Evolutionary conservation across 2,888 invertebrate species (phyloP).

Genomic region (Limenitis camilla): DNA sequence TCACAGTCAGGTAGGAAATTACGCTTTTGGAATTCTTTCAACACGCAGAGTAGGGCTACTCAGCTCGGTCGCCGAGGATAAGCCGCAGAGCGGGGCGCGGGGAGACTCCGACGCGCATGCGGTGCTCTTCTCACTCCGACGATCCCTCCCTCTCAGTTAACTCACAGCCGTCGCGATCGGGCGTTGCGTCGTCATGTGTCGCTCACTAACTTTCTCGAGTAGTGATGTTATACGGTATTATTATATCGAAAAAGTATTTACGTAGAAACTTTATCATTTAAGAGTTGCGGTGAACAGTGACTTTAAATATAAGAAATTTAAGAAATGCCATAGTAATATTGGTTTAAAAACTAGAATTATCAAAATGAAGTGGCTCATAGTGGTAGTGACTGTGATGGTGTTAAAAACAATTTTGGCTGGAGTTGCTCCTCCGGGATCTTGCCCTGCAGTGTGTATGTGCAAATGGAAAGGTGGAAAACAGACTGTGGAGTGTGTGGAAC

Average conservation of each 20-base stretch:
- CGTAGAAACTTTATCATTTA: constrained; percentile 32
- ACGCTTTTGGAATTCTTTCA: constrained; percentile 71
- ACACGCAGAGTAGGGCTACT: constrained; percentile 64
- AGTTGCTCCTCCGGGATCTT: constrained; percentile 74
- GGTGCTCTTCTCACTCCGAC: constrained; percentile 58
- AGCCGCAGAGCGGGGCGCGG: constrained; percentile 72
- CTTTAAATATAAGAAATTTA: constrained; percentile 27
- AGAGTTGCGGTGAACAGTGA: constrained; percentile 32
- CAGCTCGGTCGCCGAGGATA: constrained; percentile 59
- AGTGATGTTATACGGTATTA: constrained; percentile 72
- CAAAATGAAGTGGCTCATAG: constrained; percentile 68
- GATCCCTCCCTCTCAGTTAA: constrained; percentile 69
- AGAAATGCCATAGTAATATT: constrained; percentile 46
- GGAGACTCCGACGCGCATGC: constrained; percentile 65
- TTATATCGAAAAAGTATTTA: constrained; percentile 41
- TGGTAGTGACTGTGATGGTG: constrained; percentile 64
- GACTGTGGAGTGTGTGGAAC: constrained; percentile 91
- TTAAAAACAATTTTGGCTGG: constrained; percentile 57
- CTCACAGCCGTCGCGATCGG: constrained; percentile 57
- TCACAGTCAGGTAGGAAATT: constrained; percentile 71
- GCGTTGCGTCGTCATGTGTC: constrained; percentile 78
- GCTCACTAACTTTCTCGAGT: constrained; percentile 69
- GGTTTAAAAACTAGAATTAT: constrained; percentile 33
- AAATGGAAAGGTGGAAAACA: constrained; percentile 97
- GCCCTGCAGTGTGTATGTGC: constrained; percentile 87